Evolutionary conservation across 2,888 invertebrate genomes (phyloP).

Genomic region (Palloptera scutellata): DNA sequence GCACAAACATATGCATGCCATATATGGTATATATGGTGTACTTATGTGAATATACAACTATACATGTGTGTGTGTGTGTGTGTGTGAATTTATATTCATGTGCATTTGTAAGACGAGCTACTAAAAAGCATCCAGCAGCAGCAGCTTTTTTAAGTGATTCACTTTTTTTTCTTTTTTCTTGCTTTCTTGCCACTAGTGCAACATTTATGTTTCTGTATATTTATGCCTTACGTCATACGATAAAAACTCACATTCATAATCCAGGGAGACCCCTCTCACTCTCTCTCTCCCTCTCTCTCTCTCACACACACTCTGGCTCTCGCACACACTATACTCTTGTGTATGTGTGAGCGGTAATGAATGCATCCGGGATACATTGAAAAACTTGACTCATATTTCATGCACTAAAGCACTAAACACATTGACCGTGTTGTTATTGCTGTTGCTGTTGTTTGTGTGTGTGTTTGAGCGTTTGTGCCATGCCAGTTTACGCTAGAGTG

Average conservation of each 20-base stretch:
- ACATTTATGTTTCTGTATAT: not conserved
- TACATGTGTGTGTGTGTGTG: not conserved
- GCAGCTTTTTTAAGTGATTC: slow-evolving; percentile 9
- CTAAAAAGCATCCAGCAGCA: slow-evolving; percentile 7
- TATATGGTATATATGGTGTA: not conserved
- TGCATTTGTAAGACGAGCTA: slow-evolving; percentile 9
- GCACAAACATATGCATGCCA: not conserved
- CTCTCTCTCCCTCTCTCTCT: not conserved
- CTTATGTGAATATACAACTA: too few relatives aligned
- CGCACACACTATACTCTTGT: not conserved
- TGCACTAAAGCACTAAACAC: slow-evolving; percentile 14
- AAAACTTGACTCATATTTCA: slow-evolving; percentile 28
- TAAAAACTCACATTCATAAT: slow-evolving; percentile 5
- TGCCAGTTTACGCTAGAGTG: not conserved
- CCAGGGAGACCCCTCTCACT: not conserved
- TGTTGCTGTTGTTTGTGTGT: not conserved
- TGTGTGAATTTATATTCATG: not conserved
- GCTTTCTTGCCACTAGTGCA: not conserved
- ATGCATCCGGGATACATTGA: slow-evolving; percentile 25
- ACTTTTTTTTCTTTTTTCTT: not conserved
- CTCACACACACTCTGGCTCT: not conserved
- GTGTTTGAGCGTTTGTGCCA: not conserved
- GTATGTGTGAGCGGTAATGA: slow-evolving; percentile 22
- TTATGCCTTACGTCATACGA: not conserved
- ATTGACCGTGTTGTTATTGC: slow-evolving; percentile 7